Conservation (phyloP, 2,797 vertebrate genomes). For the Microtus agrestis region DNA sequence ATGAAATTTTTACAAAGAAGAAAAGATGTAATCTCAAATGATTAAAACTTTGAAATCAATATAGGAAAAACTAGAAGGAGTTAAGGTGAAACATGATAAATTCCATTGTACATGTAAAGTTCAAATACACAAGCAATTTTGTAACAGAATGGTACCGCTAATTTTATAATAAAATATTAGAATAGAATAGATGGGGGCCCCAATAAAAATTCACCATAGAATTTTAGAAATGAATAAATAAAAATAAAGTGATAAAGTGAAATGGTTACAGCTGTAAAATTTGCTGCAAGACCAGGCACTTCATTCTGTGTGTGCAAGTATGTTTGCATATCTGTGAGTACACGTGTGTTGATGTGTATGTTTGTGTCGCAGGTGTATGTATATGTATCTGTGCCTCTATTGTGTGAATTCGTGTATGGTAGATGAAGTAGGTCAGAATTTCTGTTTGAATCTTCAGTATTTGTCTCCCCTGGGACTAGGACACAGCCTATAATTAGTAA, state of each 20-base stretch:
- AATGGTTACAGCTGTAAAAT: neutral
- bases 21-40: neutral
- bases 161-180: neutral
- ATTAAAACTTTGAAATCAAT: neutral
- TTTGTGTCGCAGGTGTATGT: neutral
- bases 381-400: neutral
- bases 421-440: neutral
- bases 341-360: neutral
- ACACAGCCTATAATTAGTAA: slow-evolving; percentile 71
- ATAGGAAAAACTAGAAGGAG: neutral
- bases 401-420: neutral
- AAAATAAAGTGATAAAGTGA: neutral
- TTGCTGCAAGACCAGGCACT: neutral
- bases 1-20: neutral
- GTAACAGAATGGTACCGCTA: neutral
- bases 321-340: neutral
- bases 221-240: neutral
- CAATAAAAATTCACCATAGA: neutral
- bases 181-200: neutral
- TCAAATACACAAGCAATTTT: slow-evolving; percentile 9
- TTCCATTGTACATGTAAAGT: neutral
- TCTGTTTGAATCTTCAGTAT: neutral
- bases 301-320: neutral
- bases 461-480: neutral
- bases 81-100: neutral